Conservation (phyloP, 2,797 vertebrate species). For the Melanotaenia nigrans region DNA sequence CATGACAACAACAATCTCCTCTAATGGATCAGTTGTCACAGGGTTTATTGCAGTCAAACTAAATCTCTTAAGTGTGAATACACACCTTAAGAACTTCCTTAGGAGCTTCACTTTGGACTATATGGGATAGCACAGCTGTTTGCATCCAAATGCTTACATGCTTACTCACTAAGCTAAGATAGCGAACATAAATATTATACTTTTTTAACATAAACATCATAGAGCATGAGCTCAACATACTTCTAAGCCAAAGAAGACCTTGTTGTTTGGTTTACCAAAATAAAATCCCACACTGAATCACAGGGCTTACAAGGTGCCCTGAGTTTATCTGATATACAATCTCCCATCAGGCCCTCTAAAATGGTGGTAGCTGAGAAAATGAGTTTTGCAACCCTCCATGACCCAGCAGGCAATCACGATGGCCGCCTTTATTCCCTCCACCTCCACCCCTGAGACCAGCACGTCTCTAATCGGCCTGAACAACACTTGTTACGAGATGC, state of each 20-base stretch:
- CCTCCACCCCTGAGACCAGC: conserved; percentile 63
- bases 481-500: conserved; percentile 53
- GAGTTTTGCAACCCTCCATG: conserved; percentile 51
- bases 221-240: neutral
- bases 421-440: conserved; percentile 55
- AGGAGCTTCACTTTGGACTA: neutral
- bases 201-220: neutral
- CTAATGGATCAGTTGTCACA: no score
- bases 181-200: neutral
- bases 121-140: neutral
- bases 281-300: conserved; percentile 9
- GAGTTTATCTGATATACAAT: conserved; percentile 51
- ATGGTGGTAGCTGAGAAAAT: conserved; percentile 67
- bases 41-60: neutral
- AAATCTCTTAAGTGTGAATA: neutral
- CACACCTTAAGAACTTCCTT: neutral
- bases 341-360: conserved; percentile 69
- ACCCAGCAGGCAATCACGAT: conserved; percentile 53
- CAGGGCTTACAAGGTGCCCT: conserved; percentile 39
- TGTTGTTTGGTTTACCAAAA: conserved; percentile 31
- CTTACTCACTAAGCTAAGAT: neutral
- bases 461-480: conserved; percentile 61
- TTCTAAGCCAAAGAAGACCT: neutral
- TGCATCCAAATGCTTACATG: neutral
- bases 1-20: neutral